These are phyloP conservation scores for Ophraella communa DNA, from an alignment of 2,888 invertebrate genomes.

Conservation along the genomic window DNA sequence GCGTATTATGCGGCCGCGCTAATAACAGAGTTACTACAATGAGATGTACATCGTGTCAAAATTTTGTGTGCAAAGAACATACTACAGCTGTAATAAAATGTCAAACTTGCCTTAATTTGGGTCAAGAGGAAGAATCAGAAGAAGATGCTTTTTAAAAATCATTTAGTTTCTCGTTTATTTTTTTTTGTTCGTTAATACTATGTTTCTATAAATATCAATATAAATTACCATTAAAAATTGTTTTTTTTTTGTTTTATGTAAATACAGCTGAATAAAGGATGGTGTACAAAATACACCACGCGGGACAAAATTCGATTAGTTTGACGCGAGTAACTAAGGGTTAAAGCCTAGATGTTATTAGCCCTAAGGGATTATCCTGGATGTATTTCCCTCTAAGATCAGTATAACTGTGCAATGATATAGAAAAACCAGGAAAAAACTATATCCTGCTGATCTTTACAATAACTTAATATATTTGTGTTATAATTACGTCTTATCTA, in stretches of 20 bases:
- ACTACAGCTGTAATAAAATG: constrained; percentile 7
- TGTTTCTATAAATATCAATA: not conserved
- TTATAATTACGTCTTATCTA: too few relatives aligned
- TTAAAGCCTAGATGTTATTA: too few relatives aligned
- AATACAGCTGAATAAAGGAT: not conserved
- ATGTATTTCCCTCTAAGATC: too few relatives aligned
- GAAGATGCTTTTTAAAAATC: not conserved
- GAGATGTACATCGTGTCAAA: constrained; percentile 9
- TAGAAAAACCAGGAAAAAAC: too few relatives aligned
- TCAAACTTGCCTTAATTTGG: not conserved
- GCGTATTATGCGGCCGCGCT: constrained; percentile 9
- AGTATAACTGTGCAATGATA: too few relatives aligned
- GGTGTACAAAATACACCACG: too few relatives aligned
- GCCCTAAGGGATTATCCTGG: too few relatives aligned
- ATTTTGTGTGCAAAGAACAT: constrained; percentile 12
- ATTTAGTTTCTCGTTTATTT: not conserved
- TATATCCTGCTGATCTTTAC: too few relatives aligned
- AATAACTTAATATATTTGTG: too few relatives aligned
- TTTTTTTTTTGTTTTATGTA: not conserved
- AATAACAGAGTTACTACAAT: constrained; percentile 14
- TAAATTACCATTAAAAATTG: constrained; percentile 1
- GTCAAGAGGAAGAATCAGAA: not conserved
- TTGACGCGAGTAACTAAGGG: too few relatives aligned
- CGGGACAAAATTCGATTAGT: too few relatives aligned
- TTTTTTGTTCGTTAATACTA: not conserved